Evolutionary conservation across 1,140 invertebrate species (phyloP).

Genomic region (Epicauta chinensis): DNA sequence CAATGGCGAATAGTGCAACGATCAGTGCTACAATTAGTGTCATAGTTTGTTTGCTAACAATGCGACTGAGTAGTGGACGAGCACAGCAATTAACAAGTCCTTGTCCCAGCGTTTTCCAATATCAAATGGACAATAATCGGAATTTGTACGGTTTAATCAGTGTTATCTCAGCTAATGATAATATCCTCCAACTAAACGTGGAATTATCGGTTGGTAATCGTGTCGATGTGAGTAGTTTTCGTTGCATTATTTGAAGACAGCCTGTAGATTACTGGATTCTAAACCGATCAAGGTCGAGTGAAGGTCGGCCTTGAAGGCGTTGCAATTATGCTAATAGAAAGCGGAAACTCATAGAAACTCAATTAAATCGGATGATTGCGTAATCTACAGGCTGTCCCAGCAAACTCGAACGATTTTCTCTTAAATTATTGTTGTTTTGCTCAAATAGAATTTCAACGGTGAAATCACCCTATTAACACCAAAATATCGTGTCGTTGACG

Average conservation of each 20-base stretch:
- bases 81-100: slow-evolving; percentile 16
- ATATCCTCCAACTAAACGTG: slow-evolving; percentile 24
- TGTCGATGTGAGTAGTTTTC: slow-evolving; percentile 26
- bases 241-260: not conserved
- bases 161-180: slow-evolving; percentile 17
- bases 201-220: slow-evolving; percentile 32
- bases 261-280: not conserved
- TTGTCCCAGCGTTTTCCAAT: slow-evolving; percentile 31
- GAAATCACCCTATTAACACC: slow-evolving; percentile 26
- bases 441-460: slow-evolving; percentile 35
- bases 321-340: not conserved
- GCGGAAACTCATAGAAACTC: not conserved
- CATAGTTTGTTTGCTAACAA: no score
- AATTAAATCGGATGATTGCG: no score
- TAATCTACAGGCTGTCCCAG: not conserved
- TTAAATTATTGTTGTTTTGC: slow-evolving; percentile 12
- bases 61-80: no score
- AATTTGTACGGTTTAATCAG: slow-evolving; percentile 27
- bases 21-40: no score
- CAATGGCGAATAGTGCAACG: no score
- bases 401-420: not conserved
- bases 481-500: slow-evolving; percentile 25
- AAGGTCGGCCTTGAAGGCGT: not conserved
- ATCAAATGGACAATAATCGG: slow-evolving; percentile 22
- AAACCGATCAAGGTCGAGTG: not conserved